These are phyloP conservation scores for Camponotus vicinus DNA, from an alignment of 1,140 invertebrate genomes.

Conservation along the genomic window DNA sequence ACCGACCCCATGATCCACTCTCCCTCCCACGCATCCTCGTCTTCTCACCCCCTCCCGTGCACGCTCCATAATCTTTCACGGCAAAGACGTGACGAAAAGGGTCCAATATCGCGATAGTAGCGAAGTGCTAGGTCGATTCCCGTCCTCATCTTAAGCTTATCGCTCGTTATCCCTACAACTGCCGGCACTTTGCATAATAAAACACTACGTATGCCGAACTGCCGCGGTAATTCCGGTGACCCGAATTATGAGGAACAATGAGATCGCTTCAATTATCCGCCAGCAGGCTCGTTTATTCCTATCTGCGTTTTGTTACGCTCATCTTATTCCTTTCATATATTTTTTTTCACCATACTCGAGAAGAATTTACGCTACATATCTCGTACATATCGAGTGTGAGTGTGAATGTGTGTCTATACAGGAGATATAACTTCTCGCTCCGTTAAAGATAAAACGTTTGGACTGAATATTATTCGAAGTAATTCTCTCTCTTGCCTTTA, in stretches of 20 bases:
- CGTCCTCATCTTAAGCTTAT: slow-evolving; percentile 63
- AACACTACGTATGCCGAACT: slow-evolving; percentile 65
- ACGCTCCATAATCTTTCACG: slow-evolving; percentile 60
- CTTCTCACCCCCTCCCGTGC: not conserved
- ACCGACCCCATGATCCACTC: not conserved
- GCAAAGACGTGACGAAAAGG: slow-evolving; percentile 50
- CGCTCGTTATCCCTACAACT: slow-evolving; percentile 69
- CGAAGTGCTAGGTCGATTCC: slow-evolving; percentile 58
- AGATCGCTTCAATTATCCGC: slow-evolving; percentile 65
- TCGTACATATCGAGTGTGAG: no score
- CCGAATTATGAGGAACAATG: slow-evolving; percentile 67
- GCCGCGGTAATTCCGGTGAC: slow-evolving; percentile 56
- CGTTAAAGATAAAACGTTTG: slow-evolving; percentile 28
- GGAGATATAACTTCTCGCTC: slow-evolving; percentile 19
- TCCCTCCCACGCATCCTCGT: no score
- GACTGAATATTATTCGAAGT: slow-evolving; percentile 18
- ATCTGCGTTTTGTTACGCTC: slow-evolving; percentile 32
- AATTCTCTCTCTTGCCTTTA: slow-evolving; percentile 31
- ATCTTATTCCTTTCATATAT: slow-evolving; percentile 20
- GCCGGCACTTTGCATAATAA: slow-evolving; percentile 68
- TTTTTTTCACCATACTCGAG: slow-evolving; percentile 1
- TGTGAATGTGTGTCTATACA: not conserved
- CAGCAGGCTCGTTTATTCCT: slow-evolving; percentile 23
- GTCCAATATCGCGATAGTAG: slow-evolving; percentile 56
- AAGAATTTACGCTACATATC: not conserved